Base-by-base conservation (phyloP, 1,140 invertebrate species). In the Stegodyphus mimosarum region DNA sequence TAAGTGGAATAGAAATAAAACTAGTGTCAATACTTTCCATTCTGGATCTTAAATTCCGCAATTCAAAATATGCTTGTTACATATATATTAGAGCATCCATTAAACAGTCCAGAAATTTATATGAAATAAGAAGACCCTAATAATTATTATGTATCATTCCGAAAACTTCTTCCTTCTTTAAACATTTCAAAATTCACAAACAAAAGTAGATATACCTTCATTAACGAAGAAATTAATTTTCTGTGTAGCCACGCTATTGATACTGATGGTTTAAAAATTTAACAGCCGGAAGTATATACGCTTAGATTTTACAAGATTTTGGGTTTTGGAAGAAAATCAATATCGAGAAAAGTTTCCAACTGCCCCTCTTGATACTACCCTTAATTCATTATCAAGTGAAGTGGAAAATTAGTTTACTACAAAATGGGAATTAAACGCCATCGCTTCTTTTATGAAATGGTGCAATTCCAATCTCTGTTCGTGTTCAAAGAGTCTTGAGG, bases 351-450 rank as follows among this genome's bases (percentile, higher is more conserved):
- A 83, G 81, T 83, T 83, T 83, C 69, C 70, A 52, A 83, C 83
- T 72, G 77, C 33, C 13, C 15, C 53, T 50, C 73, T 70, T 77
- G 48, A 50, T 52, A 77, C 33, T 33, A 17, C 74, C 83, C 64
- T 78, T 86, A 83, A 86, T 86, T 86, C 83, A 86, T 86, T 86
- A 78, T 72, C 74, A 77, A 86, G 74, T 78, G 74, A 78, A 86
- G 83, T 86, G 83, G 83, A 86, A 86, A 86, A 86, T 86, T 86
- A 86, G 83, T 78, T 86, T 78, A 72, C 67, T 77, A 78, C 83
- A 86, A 73, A 86, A 86, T 78, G 75, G 81, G 81, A 84, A 84
- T 84, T 76, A 84, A 84, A 76, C 64, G 60, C 81, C 10, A 70
- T 52, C 67, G 66, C 60, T 78, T 85, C 67, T 71, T 78, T 77